These are phyloP conservation scores for Cerastis rubricosa DNA, from an alignment of 2,888 invertebrate genomes.

Conservation along the genomic window DNA sequence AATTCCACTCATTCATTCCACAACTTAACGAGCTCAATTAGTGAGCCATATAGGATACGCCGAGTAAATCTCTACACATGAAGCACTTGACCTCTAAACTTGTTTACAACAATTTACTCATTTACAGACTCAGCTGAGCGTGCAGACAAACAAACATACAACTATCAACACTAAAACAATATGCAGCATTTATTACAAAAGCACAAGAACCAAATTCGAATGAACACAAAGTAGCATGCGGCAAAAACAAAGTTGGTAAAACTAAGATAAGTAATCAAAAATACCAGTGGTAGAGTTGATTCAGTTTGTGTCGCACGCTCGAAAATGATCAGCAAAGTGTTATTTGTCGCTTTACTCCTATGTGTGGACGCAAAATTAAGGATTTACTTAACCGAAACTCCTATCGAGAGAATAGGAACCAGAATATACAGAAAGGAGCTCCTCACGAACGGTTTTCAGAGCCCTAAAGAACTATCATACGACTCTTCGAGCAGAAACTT, in stretches of 20 bases:
- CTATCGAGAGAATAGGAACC: slow-evolving; percentile 80
- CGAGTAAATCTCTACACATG: slow-evolving; percentile 53
- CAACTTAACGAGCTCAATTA: slow-evolving; percentile 63
- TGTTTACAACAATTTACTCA: slow-evolving; percentile 78
- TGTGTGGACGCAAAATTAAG: slow-evolving; percentile 75
- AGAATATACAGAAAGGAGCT: slow-evolving; percentile 83
- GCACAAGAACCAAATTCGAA: slow-evolving; percentile 68
- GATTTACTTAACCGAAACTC: slow-evolving; percentile 78
- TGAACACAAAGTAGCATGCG: slow-evolving; percentile 33
- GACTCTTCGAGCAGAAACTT: slow-evolving; percentile 84
- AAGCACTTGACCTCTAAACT: slow-evolving; percentile 73
- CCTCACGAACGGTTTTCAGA: slow-evolving; percentile 76
- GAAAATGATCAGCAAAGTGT: slow-evolving; percentile 68
- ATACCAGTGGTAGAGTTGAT: slow-evolving; percentile 74
- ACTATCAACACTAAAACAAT: slow-evolving; percentile 20
- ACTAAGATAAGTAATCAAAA: slow-evolving; percentile 78
- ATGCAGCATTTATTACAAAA: slow-evolving; percentile 52
- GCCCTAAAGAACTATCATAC: slow-evolving; percentile 83
- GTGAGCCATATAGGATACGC: slow-evolving; percentile 31
- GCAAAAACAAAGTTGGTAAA: slow-evolving; percentile 70
- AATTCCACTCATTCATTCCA: slow-evolving; percentile 44
- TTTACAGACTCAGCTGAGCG: slow-evolving; percentile 71
- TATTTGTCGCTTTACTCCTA: slow-evolving; percentile 66
- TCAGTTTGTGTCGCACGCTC: slow-evolving; percentile 67
- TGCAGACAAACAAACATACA: slow-evolving; percentile 58